phyloP scores from a whole-genome alignment of 2,113 vertebrate genomes.

The Pleuronectes platessa region DNA sequence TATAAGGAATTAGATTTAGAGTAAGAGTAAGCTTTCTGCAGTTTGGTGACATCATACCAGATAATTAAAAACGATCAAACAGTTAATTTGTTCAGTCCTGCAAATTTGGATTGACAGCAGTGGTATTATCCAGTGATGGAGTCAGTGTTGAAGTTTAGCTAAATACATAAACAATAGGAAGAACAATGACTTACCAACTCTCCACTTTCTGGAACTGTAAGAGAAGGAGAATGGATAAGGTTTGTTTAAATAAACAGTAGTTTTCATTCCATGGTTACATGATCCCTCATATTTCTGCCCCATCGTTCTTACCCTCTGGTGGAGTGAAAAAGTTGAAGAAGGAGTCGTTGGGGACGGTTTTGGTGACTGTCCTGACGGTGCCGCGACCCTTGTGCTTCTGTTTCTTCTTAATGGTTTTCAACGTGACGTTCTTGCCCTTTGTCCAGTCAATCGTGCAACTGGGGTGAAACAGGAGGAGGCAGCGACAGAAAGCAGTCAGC shows the following conservation, averaged over 20 bases:
- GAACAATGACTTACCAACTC: conserved; percentile 88
- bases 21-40: too few species aligned
- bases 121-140: too few species aligned
- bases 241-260: neutral
- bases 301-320: conserved; percentile 86
- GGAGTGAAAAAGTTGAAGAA: conserved; percentile 99
- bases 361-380: conserved; percentile 97
- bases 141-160: too few species aligned
- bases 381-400: conserved; percentile 99
- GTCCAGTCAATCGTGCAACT: conserved; percentile 98
- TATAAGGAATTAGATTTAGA: too few species aligned
- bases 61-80: too few species aligned
- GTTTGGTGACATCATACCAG: too few species aligned
- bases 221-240: conserved; percentile 7
- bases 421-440: conserved; percentile 98
- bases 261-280: too few species aligned
- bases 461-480: conserved; percentile 32
- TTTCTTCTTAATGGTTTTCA: conserved; percentile 99
- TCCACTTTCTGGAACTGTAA: conserved; percentile 93
- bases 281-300: neutral
- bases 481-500: neutral
- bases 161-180: neutral
- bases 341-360: conserved; percentile 98
- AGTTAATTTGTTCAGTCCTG: too few species aligned
- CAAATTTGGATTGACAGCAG: too few species aligned